Base-by-base conservation (phyloP, 2,113 vertebrate genomes). In the Arenaria interpres region DNA sequence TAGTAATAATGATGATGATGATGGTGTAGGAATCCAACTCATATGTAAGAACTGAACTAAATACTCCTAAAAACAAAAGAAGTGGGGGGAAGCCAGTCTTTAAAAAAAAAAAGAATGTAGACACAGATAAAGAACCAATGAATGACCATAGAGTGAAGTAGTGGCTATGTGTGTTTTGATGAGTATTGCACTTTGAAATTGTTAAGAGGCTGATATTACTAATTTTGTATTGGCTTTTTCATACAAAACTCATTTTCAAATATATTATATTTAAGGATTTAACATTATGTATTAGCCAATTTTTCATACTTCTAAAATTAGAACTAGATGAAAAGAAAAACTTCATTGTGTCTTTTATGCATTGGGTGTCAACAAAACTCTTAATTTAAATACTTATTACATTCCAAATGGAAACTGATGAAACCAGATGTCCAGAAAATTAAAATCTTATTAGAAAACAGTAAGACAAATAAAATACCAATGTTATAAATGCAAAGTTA, bases 131-230 rank as follows among this genome's bases (percentile, higher is more conserved):
- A 85, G 10, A 76, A 13, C 1, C 7, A 80, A 56, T 25, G 0
- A 72, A 69, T 39, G 41, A 33, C 7, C 3, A 3, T 11, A 30
- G 51, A 20, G 2, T 30, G 30, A 83, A 83, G 12, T 7, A 67
- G n/a, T 33, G 73, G 4, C 10, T 64, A 14, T 43, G 11, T 25
- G 21, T 0, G 0, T 74, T 94, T 77, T 21, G 22, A 20, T 50
- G 21, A 67, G 24, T 35, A 74, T 2, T 27, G 5, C 4, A 45
- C 3, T 6, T 86, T 14, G 30, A 64, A 73, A 88, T n/a, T 60
- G 1, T 43, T 67, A 68, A 83, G 8, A 77, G 11, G 1, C 6
- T 77, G 39, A 75, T 8, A 18, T 66, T 81, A 25, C 9, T 39
- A 35, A 27, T 77, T 69, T 84, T 53, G 39, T 9, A 14, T 15